A percentile compares a stretch with the other conserved stretches of the same genome.
phyloP scores from a whole-genome alignment of 2,113 vertebrate genomes.

The Callionymus lyra region DNA sequence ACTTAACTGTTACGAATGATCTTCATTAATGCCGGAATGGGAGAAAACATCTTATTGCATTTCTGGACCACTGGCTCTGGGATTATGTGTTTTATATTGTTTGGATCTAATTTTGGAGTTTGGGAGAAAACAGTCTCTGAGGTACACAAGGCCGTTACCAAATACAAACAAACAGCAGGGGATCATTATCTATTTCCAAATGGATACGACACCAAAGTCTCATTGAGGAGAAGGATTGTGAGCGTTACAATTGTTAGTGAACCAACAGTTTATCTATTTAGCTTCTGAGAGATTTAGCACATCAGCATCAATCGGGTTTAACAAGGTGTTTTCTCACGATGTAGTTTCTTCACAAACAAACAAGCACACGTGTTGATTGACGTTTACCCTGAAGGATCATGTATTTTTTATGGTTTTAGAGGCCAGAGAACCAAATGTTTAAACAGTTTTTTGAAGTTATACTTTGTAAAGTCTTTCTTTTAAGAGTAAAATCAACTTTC shows the following conservation, averaged over 20 bases:
- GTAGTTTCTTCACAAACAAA: too few relatives aligned
- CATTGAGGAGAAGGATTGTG: constrained; percentile 49
- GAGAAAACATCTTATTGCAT: constrained; percentile 57
- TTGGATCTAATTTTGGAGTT: constrained; percentile 60
- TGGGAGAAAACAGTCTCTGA: constrained; percentile 47
- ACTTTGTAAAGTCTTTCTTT: too few relatives aligned
- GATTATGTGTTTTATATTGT: constrained; percentile 60
- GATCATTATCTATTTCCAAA: constrained; percentile 47
- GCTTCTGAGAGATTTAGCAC: constrained; percentile 39
- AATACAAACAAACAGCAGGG: constrained; percentile 62
- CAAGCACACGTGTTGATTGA: too few relatives aligned
- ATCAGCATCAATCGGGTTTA: constrained; percentile 33
- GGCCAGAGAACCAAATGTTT: too few relatives aligned
- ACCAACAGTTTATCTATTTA: constrained; percentile 34
- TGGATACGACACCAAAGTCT: constrained; percentile 41
- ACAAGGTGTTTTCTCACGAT: constrained; percentile 25
- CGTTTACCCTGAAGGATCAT: too few relatives aligned
- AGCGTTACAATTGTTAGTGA: constrained; percentile 33
- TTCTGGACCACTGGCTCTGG: constrained; percentile 58
- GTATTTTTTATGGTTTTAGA: too few relatives aligned
- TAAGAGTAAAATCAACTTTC: too few relatives aligned
- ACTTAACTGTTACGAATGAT: constrained; percentile 74
- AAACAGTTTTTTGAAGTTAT: too few relatives aligned
- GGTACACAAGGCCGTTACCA: constrained; percentile 41
- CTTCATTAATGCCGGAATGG: constrained; percentile 69